Evolutionary conservation across 2,113 vertebrate genomes (phyloP).

Genomic region (Eurypyga helias): DNA sequence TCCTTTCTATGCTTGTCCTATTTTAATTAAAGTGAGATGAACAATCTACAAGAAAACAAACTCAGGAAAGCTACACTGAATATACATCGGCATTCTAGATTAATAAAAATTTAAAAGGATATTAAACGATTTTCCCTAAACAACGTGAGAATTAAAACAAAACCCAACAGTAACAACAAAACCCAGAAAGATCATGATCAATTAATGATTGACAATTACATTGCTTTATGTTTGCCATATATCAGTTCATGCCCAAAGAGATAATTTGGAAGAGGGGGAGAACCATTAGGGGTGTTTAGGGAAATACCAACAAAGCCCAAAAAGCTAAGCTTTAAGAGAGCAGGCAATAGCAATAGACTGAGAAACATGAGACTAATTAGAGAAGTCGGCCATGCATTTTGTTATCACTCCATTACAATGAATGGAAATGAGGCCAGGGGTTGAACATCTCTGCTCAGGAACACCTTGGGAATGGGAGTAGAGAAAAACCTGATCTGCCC

Average conservation of each 20-base stretch:
- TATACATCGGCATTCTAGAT: constrained; percentile 32
- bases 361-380: constrained; percentile 69
- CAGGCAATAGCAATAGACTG: constrained; percentile 38
- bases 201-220: constrained; percentile 61
- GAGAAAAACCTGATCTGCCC: constrained; percentile 48
- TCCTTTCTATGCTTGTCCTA: background rate
- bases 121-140: constrained; percentile 56
- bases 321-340: background rate
- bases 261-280: constrained; percentile 26
- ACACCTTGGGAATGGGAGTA: constrained; percentile 15
- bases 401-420: constrained; percentile 59
- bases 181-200: constrained; percentile 42
- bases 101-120: constrained; percentile 26
- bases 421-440: constrained; percentile 54
- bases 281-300: background rate
- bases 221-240: constrained; percentile 50
- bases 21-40: constrained; percentile 64
- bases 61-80: background rate
- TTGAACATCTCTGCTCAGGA: constrained; percentile 38
- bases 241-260: constrained; percentile 67
- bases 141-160: constrained; percentile 32
- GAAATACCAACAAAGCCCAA: constrained; percentile 31
- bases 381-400: constrained; percentile 58
- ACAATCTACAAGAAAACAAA: constrained; percentile 21
- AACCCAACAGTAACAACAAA: constrained; percentile 37